Percentiles rank a stretch among this genome's conserved stretches.
Conservation (phyloP, 2,888 invertebrate species). For the Colletes collaris region DNA sequence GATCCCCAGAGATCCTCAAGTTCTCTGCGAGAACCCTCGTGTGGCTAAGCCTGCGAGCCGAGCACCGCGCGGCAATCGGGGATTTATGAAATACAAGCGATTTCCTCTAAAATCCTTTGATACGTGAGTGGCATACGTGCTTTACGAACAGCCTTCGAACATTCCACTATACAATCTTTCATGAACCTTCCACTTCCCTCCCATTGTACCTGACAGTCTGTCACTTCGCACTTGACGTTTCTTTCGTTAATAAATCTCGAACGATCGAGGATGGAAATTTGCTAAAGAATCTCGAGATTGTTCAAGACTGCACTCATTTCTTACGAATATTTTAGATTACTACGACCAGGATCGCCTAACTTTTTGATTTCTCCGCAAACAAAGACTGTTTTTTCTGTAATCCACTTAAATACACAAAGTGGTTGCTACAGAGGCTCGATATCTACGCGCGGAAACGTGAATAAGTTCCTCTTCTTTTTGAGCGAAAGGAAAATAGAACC, state of each 20-base stretch:
- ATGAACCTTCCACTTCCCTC: conserved; percentile 1
- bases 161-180: background rate
- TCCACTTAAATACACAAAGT: no score
- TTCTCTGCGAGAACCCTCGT: conserved; percentile 39
- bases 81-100: conserved; percentile 67
- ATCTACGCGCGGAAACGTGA: no score
- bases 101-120: conserved; percentile 67
- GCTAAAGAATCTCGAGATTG: no score
- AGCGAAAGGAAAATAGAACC: background rate
- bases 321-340: no score
- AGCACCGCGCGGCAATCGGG: conserved; percentile 17
- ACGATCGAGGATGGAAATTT: background rate
- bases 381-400: no score
- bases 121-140: conserved; percentile 66
- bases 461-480: background rate
- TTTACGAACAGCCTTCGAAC: conserved; percentile 15
- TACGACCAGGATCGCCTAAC: no score
- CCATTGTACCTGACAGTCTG: conserved; percentile 9
- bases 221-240: background rate
- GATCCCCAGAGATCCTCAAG: conserved; percentile 35
- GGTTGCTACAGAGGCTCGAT: no score
- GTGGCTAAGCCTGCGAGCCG: conserved; percentile 26
- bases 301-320: no score
- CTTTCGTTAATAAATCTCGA: conserved; percentile 21
- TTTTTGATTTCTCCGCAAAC: background rate